Evolutionary conservation across 2,113 vertebrate genomes (phyloP), one percentile per base, ranked within the genome.

Genomic region (Ceyx cyanopectus): DNA sequence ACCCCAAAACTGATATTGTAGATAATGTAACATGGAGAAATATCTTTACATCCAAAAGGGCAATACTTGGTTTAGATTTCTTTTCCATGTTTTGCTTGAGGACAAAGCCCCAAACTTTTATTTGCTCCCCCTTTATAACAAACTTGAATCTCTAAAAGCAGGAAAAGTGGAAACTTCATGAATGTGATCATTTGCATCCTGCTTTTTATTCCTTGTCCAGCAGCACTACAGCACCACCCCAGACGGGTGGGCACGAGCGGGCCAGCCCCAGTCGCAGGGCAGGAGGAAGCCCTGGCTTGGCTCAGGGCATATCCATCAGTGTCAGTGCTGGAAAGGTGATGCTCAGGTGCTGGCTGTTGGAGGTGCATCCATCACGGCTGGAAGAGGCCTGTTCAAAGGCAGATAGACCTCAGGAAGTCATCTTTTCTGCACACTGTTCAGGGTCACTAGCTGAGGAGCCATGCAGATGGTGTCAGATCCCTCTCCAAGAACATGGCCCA

Each of bases 331-430:
- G 77, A 81, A 82, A 66, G 85, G 79, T 0, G 0, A 62, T 30
- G 76, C 65, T 90, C 90, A 92, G 90, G 87, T 87, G 80, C 29
- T 70, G 61, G 72, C 61, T 69, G 50, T 43, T 53, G 46, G 76
- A 57, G 69, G 80, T 66, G 37, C 37, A 88, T 82, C 86, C 34
- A 12, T 86, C 89, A 72, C 6, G 2, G 41, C 3, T 93, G 90
- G 56, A 89, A 94, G 60, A 63, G 50, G 60, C 32, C 46, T 56
- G 66, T 85, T 74, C 89, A 96, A 94, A 83, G 93, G 41, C 80
- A 93, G 58, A 60, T 58, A 85, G 73, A 34, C 50, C 91, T 94
- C 75, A 91, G 88, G 84, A 96, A 95, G 69, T 45, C 87, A 84
- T 80, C 74, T 69, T 37, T 37, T 54, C 78, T 87, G 76, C 86